A percentile compares a stretch with the other conserved stretches of the same genome.
Evolutionary conservation across 2,888 invertebrate species (phyloP).

Genomic region (Eueremaeus valkanovi): DNA sequence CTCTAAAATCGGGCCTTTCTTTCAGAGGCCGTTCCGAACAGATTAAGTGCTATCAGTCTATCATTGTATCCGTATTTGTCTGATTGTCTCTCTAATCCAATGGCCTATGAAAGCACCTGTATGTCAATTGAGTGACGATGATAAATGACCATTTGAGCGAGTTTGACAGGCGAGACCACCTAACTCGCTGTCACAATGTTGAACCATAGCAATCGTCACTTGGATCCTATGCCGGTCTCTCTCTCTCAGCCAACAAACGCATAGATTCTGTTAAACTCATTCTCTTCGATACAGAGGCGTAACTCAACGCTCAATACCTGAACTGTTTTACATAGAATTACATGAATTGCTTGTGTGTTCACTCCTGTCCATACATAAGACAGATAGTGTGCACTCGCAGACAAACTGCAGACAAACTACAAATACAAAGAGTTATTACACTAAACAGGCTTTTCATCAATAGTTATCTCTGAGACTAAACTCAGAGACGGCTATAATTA

Average conservation of each 20-base stretch:
- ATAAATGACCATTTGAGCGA: slow-evolving; percentile 19
- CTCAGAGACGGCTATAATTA: too few relatives aligned
- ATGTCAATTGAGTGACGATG: slow-evolving; percentile 22
- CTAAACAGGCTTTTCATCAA: too few relatives aligned
- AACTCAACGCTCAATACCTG: background rate
- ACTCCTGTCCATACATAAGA: too few relatives aligned
- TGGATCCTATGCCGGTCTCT: slow-evolving; percentile 1
- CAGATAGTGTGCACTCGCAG: too few relatives aligned
- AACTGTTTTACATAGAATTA: background rate
- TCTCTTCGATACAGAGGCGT: background rate
- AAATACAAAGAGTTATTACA: too few relatives aligned
- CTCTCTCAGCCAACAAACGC: too few relatives aligned
- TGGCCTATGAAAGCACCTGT: slow-evolving; percentile 2
- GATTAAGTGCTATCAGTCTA: background rate
- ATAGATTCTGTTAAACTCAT: background rate
- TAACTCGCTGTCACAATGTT: slow-evolving; percentile 21
- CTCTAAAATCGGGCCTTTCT: background rate
- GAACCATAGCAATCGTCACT: slow-evolving; percentile 19
- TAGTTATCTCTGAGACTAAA: too few relatives aligned
- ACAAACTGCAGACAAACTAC: too few relatives aligned
- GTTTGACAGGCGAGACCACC: slow-evolving; percentile 26
- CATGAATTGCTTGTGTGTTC: too few relatives aligned
- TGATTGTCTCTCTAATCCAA: slow-evolving; percentile 13
- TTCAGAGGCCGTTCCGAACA: background rate
- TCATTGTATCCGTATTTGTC: too few relatives aligned